Conservation (phyloP, 2,888 invertebrate genomes). For the Melieria picta region DNA sequence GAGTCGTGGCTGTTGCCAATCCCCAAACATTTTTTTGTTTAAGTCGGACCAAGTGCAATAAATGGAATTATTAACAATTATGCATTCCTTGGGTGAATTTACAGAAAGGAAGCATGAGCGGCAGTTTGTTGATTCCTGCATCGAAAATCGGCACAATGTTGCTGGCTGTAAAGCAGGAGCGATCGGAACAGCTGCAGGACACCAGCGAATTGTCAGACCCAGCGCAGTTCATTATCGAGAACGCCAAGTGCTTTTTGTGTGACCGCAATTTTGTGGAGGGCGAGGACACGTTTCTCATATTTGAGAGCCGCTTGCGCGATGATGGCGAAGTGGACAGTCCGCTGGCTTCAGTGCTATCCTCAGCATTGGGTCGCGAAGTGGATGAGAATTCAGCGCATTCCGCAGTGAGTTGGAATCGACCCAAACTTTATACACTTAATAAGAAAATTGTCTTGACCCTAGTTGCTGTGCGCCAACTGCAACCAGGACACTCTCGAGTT, state of each 20-base stretch:
- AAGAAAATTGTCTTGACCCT: neutral
- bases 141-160: too few species aligned
- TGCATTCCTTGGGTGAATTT: too few species aligned
- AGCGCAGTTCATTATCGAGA: slow-evolving; percentile 32
- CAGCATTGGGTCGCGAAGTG: slow-evolving; percentile 40
- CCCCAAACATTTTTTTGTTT: too few species aligned
- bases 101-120: too few species aligned
- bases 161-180: too few species aligned
- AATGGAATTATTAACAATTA: too few species aligned
- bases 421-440: neutral
- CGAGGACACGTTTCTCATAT: slow-evolving; percentile 46
- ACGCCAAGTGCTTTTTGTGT: slow-evolving; percentile 45
- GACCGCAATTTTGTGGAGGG: slow-evolving; percentile 45
- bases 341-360: slow-evolving; percentile 38
- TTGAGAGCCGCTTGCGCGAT: slow-evolving; percentile 42
- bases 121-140: too few species aligned
- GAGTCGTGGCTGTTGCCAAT: too few species aligned
- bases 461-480: slow-evolving; percentile 51
- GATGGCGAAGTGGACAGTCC: slow-evolving; percentile 44
- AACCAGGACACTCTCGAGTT: slow-evolving; percentile 48
- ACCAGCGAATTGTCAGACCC: too few species aligned
- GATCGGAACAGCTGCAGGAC: too few species aligned
- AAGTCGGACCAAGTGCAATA: too few species aligned
- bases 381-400: slow-evolving; percentile 44
- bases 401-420: slow-evolving; percentile 34